A percentile compares a stretch with the other conserved stretches of the same genome.
phyloP scores from a whole-genome alignment of 2,797 vertebrate genomes.

The Xyrichtys novacula region DNA sequence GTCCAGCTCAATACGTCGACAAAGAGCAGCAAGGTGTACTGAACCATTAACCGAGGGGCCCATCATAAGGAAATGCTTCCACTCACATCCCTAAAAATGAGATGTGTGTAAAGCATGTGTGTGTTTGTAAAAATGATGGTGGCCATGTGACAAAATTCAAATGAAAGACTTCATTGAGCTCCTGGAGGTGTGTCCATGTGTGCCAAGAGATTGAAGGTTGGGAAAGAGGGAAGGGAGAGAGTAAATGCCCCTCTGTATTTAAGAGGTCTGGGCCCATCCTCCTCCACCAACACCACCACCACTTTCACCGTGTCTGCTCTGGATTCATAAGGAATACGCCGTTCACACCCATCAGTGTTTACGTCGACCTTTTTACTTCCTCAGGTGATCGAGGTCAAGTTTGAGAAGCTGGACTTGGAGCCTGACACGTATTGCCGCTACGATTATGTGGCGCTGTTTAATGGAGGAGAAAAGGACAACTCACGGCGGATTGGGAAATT shows the following conservation, averaged over 20 bases:
- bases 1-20: background rate
- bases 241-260: constrained; percentile 75
- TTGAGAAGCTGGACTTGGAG: constrained; percentile 92
- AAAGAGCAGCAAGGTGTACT: constrained; percentile 21
- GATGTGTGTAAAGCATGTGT: constrained; percentile 11
- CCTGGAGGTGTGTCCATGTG: constrained; percentile 53
- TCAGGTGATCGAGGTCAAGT: constrained; percentile 91
- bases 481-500: constrained; percentile 89
- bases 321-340: constrained; percentile 41
- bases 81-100: background rate
- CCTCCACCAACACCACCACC: constrained; percentile 16
- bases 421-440: constrained; percentile 91
- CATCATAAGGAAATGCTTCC: constrained; percentile 39
- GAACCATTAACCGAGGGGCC: constrained; percentile 42
- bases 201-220: constrained; percentile 64
- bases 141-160: constrained; percentile 45
- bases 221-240: constrained; percentile 59
- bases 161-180: constrained; percentile 84
- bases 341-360: constrained; percentile 6
- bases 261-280: constrained; percentile 26
- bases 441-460: constrained; percentile 92
- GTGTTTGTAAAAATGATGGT: constrained; percentile 25
- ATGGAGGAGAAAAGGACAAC: constrained; percentile 88
- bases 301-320: constrained; percentile 27
- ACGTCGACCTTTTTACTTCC: constrained; percentile 1